These are phyloP conservation scores for Schlechtendalia chinensis DNA, from an alignment of 1,140 invertebrate genomes.

Conservation along the genomic window DNA sequence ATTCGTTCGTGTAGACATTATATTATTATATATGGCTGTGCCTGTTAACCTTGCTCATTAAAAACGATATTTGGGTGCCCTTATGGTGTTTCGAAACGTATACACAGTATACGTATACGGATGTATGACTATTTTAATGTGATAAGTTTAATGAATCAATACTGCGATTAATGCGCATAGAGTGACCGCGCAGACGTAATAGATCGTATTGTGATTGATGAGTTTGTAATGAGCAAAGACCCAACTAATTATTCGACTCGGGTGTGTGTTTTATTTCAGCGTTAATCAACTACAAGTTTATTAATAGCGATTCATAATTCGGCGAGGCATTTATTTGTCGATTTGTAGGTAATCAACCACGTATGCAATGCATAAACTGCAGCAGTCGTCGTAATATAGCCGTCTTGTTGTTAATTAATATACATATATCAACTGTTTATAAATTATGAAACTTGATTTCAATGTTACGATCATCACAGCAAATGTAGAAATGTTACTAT, in stretches of 20 bases:
- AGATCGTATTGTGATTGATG: conserved; percentile 4
- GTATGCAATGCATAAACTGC: too few species aligned
- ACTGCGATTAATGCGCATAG: not conserved
- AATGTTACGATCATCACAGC: too few species aligned
- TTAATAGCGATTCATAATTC: not conserved
- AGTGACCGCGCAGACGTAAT: not conserved
- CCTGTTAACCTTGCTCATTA: not conserved
- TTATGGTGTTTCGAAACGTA: not conserved
- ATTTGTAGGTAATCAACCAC: too few species aligned
- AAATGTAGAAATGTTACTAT: too few species aligned
- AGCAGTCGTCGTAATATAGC: too few species aligned
- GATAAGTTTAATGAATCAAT: not conserved
- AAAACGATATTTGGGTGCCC: not conserved
- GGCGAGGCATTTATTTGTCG: too few species aligned
- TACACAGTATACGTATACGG: not conserved
- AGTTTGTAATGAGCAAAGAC: conserved; percentile 20
- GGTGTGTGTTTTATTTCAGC: too few species aligned
- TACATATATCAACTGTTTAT: too few species aligned
- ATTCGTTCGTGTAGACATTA: not conserved
- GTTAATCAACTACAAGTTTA: not conserved
- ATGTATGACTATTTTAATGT: not conserved
- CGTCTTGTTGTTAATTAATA: too few species aligned
- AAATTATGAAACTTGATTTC: too few species aligned
- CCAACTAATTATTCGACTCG: not conserved
- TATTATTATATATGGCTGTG: not conserved